Percentiles rank a stretch among this genome's conserved stretches.
Evolutionary conservation across 2,113 vertebrate genomes (phyloP).

Genomic region (Geothlypis trichas): DNA sequence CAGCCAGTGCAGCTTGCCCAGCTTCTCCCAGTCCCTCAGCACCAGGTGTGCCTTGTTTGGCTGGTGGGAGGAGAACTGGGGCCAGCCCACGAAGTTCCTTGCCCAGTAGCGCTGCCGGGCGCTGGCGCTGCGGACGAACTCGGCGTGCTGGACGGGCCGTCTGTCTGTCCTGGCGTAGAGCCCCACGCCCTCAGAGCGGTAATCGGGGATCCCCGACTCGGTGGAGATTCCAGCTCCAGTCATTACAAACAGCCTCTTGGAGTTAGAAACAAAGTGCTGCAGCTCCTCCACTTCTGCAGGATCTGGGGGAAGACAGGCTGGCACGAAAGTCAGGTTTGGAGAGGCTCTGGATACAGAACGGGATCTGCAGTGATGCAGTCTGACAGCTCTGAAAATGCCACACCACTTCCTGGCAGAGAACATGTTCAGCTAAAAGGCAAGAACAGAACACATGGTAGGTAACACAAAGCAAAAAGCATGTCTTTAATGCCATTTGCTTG

Average conservation of each 20-base stretch:
- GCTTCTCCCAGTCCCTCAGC: constrained; percentile 84
- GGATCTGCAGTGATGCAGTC: background rate
- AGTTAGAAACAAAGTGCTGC: constrained; percentile 81
- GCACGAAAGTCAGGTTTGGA: constrained; percentile 77
- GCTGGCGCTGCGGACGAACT: constrained; percentile 83
- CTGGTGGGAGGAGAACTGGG: constrained; percentile 86
- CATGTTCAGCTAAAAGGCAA: constrained; percentile 23
- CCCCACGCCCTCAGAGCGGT: constrained; percentile 91
- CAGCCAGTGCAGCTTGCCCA: constrained; percentile 90
- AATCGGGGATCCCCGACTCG: constrained; percentile 95
- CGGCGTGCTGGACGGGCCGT: constrained; percentile 85
- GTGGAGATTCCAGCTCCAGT: constrained; percentile 93
- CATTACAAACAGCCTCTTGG: constrained; percentile 85
- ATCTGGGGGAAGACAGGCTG: constrained; percentile 79
- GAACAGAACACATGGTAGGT: background rate
- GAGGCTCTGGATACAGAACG: background rate
- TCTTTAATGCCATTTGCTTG: background rate
- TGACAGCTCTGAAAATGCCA: background rate
- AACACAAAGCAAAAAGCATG: background rate
- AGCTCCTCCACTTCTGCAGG: constrained; percentile 77
- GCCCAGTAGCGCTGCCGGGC: constrained; percentile 95
- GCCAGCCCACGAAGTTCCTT: constrained; percentile 94
- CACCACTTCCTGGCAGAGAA: background rate
- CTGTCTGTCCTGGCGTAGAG: constrained; percentile 88
- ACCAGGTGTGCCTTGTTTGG: constrained; percentile 86